Evolutionary conservation across 2,888 invertebrate genomes (phyloP).

Genomic region (Polydrusus tereticollis): DNA sequence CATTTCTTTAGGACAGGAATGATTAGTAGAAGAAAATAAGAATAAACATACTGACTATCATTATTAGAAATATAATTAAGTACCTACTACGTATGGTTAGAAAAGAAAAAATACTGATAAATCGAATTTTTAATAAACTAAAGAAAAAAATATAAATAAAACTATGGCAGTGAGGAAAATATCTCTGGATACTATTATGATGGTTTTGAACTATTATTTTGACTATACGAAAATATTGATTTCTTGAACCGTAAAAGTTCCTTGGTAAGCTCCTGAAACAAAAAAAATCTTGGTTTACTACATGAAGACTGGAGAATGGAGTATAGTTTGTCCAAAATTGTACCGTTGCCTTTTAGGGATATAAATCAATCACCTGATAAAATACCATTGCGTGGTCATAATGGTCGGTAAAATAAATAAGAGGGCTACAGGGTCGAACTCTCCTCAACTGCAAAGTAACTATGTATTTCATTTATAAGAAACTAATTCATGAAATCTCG

Average conservation of each 20-base stretch:
- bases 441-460: too few relatives aligned
- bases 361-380: too few relatives aligned
- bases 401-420: too few relatives aligned
- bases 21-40: neutral
- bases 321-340: too few relatives aligned
- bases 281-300: constrained; percentile 7
- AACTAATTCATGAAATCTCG: too few relatives aligned
- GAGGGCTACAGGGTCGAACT: too few relatives aligned
- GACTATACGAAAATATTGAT: constrained; percentile 3
- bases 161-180: constrained; percentile 27
- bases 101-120: constrained; percentile 40
- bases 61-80: constrained; percentile 41
- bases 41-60: neutral
- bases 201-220: constrained; percentile 1
- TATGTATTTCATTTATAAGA: too few relatives aligned
- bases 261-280: constrained; percentile 45
- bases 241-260: constrained; percentile 52
- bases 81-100: constrained; percentile 30
- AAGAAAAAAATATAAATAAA: constrained; percentile 26
- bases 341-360: too few relatives aligned
- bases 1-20: neutral
- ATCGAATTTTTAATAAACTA: constrained; percentile 18
- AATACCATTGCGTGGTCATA: too few relatives aligned
- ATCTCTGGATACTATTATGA: neutral
- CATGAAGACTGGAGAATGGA: too few relatives aligned